Conservation (phyloP, 1,140 invertebrate genomes). For the Zaprionus vittiger region DNA sequence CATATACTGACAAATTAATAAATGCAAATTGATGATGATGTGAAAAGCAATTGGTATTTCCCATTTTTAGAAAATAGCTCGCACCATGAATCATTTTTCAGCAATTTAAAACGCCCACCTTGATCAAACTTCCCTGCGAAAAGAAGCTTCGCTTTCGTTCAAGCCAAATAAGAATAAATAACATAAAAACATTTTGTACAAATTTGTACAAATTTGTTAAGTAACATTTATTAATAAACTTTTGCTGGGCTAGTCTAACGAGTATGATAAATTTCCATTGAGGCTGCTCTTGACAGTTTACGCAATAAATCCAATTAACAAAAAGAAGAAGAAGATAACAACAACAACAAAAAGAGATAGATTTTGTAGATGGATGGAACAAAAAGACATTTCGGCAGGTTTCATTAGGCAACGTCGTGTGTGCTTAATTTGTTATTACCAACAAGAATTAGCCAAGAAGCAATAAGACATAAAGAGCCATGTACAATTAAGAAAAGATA, state of each 20-base stretch:
- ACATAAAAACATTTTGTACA: slow-evolving; percentile 17
- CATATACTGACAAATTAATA: background rate
- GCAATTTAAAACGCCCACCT: slow-evolving; percentile 27
- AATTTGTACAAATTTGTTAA: slow-evolving; percentile 25
- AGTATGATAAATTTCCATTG: slow-evolving; percentile 73
- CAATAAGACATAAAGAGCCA: slow-evolving; percentile 49
- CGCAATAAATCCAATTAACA: slow-evolving; percentile 75
- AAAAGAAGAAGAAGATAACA: slow-evolving; percentile 19
- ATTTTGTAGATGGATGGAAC: background rate
- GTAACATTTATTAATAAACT: slow-evolving; percentile 40
- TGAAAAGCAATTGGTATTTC: slow-evolving; percentile 35
- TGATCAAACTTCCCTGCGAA: background rate
- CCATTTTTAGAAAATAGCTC: slow-evolving; percentile 32
- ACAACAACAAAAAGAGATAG: background rate
- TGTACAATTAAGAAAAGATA: slow-evolving; percentile 64
- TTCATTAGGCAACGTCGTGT: slow-evolving; percentile 59
- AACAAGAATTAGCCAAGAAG: slow-evolving; percentile 59
- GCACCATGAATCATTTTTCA: slow-evolving; percentile 61
- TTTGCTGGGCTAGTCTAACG: slow-evolving; percentile 38
- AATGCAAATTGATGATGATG: slow-evolving; percentile 48
- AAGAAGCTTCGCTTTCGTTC: slow-evolving; percentile 32
- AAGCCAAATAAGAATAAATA: background rate
- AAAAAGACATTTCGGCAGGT: slow-evolving; percentile 45
- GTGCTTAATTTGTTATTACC: slow-evolving; percentile 70
- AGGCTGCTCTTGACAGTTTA: slow-evolving; percentile 71